A percentile compares a stretch with the other conserved stretches of the same genome.
phyloP scores from a whole-genome alignment of 1,140 invertebrate genomes.

The Linepithema humile region DNA sequence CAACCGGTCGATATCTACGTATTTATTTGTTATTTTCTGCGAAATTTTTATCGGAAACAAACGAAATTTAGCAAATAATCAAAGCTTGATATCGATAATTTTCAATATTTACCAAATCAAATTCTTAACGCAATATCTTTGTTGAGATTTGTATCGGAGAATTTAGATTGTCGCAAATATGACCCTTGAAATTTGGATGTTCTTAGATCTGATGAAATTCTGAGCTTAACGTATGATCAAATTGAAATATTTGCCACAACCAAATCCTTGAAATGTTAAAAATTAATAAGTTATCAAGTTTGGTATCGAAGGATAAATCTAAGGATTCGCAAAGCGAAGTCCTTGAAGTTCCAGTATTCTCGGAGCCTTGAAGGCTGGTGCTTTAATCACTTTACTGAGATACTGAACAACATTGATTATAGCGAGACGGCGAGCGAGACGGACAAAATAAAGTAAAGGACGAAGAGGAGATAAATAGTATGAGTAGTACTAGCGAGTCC shows the following conservation, averaged over 20 bases:
- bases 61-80: neutral
- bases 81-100: neutral
- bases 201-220: neutral
- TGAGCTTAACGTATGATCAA: neutral
- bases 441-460: constrained; percentile 45
- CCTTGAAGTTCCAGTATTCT: constrained; percentile 29
- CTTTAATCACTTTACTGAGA: constrained; percentile 36
- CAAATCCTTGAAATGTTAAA: neutral
- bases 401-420: constrained; percentile 68
- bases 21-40: neutral
- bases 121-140: neutral
- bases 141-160: neutral
- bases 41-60: neutral
- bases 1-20: neutral
- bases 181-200: neutral
- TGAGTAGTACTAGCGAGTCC: constrained; percentile 45
- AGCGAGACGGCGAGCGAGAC: constrained; percentile 63
- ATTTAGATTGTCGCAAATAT: constrained; percentile 15
- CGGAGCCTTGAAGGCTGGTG: constrained; percentile 24
- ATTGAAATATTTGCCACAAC: neutral
- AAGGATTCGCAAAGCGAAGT: constrained; percentile 4
- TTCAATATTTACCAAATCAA: neutral
- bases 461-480: constrained; percentile 41
- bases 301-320: neutral
- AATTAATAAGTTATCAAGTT: neutral